Conservation (phyloP, 2,113 vertebrate species). For the Colius striatus region DNA sequence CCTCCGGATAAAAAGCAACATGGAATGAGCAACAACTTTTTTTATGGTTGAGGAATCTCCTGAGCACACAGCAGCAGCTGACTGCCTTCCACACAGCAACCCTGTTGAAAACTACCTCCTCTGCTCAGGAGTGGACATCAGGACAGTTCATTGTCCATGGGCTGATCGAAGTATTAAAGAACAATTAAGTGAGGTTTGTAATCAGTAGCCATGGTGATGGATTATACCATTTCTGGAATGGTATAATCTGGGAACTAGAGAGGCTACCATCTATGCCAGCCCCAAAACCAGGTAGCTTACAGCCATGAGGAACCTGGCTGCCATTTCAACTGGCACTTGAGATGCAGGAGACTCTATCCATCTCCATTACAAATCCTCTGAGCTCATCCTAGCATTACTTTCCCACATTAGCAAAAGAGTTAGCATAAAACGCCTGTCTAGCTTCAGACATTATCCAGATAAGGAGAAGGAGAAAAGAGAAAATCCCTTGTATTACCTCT, state of each 20-base stretch:
- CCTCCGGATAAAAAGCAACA: background rate
- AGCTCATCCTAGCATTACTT: slow-evolving; percentile 59
- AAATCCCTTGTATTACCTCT: slow-evolving; percentile 40
- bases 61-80: background rate
- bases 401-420: slow-evolving; percentile 63
- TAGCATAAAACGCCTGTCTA: slow-evolving; percentile 43
- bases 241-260: background rate
- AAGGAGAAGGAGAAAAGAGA: slow-evolving; percentile 40
- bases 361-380: slow-evolving; percentile 63
- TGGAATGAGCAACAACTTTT: background rate
- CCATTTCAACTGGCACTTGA: background rate
- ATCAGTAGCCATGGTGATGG: background rate
- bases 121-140: background rate
- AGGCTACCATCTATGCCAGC: background rate
- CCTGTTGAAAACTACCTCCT: background rate
- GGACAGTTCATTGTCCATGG: background rate
- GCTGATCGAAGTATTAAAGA: background rate
- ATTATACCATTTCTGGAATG: background rate
- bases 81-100: background rate
- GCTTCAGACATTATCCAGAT: slow-evolving; percentile 50
- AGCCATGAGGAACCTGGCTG: background rate
- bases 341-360: slow-evolving; percentile 28
- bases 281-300: background rate
- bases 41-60: background rate
- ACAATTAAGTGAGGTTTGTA: background rate